A percentile compares a stretch with the other conserved stretches of the same genome.
Conservation (phyloP, 2,113 vertebrate genomes). For the Apeltes quadracus region DNA sequence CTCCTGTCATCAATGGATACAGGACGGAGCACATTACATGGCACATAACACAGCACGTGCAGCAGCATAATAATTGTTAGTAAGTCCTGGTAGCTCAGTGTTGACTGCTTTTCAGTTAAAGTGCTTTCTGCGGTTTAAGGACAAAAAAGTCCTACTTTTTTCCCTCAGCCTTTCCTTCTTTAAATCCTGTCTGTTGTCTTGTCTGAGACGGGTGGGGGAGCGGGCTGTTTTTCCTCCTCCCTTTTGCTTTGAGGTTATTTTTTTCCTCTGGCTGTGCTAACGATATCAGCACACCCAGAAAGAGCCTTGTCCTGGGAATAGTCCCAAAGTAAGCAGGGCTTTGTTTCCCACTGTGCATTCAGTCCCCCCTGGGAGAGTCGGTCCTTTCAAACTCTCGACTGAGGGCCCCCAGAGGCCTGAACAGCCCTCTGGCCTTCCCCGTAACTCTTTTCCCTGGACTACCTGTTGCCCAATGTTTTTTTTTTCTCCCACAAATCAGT, state of each 20-base stretch:
- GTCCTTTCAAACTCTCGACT: slow-evolving; percentile 65
- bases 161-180: slow-evolving; percentile 9
- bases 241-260: slow-evolving; percentile 38
- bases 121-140: slow-evolving; percentile 32
- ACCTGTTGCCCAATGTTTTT: slow-evolving; percentile 30
- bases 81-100: slow-evolving; percentile 39
- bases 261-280: slow-evolving; percentile 41
- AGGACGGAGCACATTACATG: not conserved
- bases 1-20: slow-evolving; percentile 18
- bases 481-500: slow-evolving; percentile 3
- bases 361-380: slow-evolving; percentile 42
- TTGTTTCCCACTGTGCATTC: slow-evolving; percentile 68
- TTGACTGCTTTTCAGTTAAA: slow-evolving; percentile 39
- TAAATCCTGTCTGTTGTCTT: slow-evolving; percentile 42
- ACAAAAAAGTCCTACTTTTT: slow-evolving; percentile 31
- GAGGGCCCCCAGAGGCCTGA: not conserved
- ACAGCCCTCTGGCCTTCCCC: slow-evolving; percentile 3
- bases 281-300: slow-evolving; percentile 55
- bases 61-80: slow-evolving; percentile 36
- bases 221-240: not conserved
- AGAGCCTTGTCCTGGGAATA: slow-evolving; percentile 75
- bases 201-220: not conserved
- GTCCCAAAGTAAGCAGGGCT: slow-evolving; percentile 75
- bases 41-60: slow-evolving; percentile 13
- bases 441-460: slow-evolving; percentile 18